Evolutionary conservation across 2,797 vertebrate genomes (phyloP), one percentile per base, ranked within the genome.

Genomic region (Ctenochaetus hawaiiensis): DNA sequence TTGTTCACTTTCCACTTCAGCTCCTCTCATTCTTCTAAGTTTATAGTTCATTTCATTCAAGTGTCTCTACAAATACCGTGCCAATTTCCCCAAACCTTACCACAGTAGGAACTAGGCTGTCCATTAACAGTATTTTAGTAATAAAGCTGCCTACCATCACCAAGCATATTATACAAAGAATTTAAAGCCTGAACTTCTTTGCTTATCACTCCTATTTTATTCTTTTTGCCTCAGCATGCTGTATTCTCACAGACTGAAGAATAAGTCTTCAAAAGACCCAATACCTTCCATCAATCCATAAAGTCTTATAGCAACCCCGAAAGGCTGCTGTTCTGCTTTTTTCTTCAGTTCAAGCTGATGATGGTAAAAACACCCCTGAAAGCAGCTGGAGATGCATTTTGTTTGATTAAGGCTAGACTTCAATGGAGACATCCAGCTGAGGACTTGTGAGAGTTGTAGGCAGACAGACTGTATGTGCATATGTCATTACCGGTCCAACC

Each of bases 21-120:
- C 78, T 82, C 66, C 77, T 82, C 67, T 91, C 62, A 81, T 77
- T 86, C 64, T 78, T 53, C 52, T 66, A 49, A 86, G 89, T 89
- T 92, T 83, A 93, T 49, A 90, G 90, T 91, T 95, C 81, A 92
- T 47, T 68, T 83, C 66, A 68, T 91, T 94, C 80, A 83, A 69
- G 57, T 52, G 53, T 70, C 75, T 70, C 72, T 75, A 82, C 48
- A 72, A 66, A 76, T 81, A 41, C 72, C 61, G 37, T 81, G 77
- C 80, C 78, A 84, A 67, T 73, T 85, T 77, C 64, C 67, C 76
- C 84, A n/a, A 84, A 80, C 59, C 78, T 60, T 49, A 85, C 77
- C 66, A 75, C 72, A 52, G 39, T 87, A 76, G 71, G 78, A 91
- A 85, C 85, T 54, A 63, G 65, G 63, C 68, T 41, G 8, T 59